Conservation (phyloP, 2,113 vertebrate genomes). For the Patagioenas fasciata region DNA sequence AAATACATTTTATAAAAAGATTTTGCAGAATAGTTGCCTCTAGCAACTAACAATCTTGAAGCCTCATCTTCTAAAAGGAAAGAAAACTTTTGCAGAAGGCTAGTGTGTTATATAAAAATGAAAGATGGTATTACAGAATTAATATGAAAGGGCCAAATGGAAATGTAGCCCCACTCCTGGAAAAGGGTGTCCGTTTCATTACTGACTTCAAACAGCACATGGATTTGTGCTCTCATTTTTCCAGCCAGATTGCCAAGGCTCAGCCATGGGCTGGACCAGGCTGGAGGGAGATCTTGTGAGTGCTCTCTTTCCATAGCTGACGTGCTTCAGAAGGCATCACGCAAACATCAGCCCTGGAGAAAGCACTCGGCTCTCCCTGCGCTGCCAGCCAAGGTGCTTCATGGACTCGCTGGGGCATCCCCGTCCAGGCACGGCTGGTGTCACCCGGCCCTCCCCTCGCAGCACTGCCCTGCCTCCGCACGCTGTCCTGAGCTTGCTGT, state of each 20-base stretch:
- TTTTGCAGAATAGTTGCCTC: conserved; percentile 59
- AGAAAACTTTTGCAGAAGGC: conserved; percentile 27
- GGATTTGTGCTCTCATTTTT: conserved; percentile 36
- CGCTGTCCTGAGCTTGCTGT: background rate
- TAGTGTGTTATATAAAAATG: background rate
- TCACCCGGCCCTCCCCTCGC: fast-evolving
- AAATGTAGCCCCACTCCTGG: conserved; percentile 44
- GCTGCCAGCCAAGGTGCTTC: background rate
- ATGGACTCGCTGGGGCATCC: background rate
- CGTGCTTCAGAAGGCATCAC: background rate
- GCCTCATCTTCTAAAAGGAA: conserved; percentile 47
- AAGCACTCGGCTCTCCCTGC: background rate
- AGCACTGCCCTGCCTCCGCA: background rate
- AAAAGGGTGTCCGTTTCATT: conserved; percentile 20
- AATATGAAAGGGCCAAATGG: conserved; percentile 15
- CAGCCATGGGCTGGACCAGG: background rate
- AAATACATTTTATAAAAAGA: conserved; percentile 71
- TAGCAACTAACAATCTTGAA: conserved; percentile 46
- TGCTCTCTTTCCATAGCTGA: background rate
- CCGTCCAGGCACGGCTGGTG: background rate
- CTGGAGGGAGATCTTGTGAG: background rate
- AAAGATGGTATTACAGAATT: conserved; percentile 25
- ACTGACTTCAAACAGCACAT: conserved; percentile 29
- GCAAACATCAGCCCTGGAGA: background rate
- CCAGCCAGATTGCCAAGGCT: conserved; percentile 31